phyloP scores from a whole-genome alignment of 37 sponge, comb jelly and placozoan genomes.

The Spongia lamella region DNA sequence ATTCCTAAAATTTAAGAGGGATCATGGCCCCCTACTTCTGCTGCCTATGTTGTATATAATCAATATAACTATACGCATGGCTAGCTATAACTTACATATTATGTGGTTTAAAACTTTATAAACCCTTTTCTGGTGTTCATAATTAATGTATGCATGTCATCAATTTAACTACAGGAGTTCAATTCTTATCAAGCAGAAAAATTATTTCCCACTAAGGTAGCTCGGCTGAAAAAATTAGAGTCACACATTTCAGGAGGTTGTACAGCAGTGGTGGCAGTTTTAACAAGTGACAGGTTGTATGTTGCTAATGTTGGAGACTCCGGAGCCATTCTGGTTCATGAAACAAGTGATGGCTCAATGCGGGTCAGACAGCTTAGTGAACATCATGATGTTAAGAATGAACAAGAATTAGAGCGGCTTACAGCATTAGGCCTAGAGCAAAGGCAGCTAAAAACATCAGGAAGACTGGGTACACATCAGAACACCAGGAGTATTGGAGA shows the following conservation, averaged over 20 bases:
- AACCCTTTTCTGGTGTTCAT: too few relatives aligned
- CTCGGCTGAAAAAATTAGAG: conserved; percentile 57
- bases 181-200: too few relatives aligned
- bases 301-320: conserved; percentile 94
- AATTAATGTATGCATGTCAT: too few relatives aligned
- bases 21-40: too few relatives aligned
- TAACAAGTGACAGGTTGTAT: conserved; percentile 63
- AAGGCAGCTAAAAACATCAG: conserved; percentile 46
- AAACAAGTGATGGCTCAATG: conserved; percentile 17
- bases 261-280: conserved; percentile 77
- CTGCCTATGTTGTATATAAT: too few relatives aligned
- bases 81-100: too few relatives aligned
- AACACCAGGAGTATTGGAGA: conserved; percentile 94
- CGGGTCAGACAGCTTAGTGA: conserved; percentile 60
- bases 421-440: conserved; percentile 61
- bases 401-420: conserved; percentile 75
- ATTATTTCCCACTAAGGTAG: too few relatives aligned
- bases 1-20: too few relatives aligned
- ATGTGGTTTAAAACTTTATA: too few relatives aligned
- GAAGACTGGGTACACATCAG: conserved; percentile 84
- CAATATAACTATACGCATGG: too few relatives aligned
- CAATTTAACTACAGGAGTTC: too few relatives aligned
- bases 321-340: conserved; percentile 60
- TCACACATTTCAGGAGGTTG: conserved; percentile 71
- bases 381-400: conserved; percentile 86